Evolutionary conservation across 2,797 vertebrate genomes (phyloP).

Genomic region (Xenentodon cancila): DNA sequence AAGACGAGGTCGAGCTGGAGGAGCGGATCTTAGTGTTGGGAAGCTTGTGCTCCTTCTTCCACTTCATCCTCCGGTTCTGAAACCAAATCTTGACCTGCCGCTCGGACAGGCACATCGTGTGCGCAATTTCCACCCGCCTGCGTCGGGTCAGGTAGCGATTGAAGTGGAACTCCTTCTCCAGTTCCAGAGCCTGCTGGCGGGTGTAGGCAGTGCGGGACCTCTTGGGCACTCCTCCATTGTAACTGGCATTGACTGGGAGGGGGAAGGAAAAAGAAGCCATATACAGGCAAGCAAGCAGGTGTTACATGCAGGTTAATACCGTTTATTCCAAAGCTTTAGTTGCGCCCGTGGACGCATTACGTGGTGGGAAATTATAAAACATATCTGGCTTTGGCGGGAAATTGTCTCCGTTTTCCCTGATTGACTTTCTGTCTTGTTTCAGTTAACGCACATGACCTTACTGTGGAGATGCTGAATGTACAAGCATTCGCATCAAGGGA

Average conservation of each 20-base stretch:
- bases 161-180: constrained; percentile 99
- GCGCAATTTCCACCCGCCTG: constrained; percentile 96
- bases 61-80: constrained; percentile 99
- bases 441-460: constrained; percentile 62
- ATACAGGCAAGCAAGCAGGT: constrained; percentile 82
- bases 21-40: constrained; percentile 99
- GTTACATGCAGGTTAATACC: constrained; percentile 71
- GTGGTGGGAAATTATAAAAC: constrained; percentile 17
- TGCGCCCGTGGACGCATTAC: constrained; percentile 44
- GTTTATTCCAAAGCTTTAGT: constrained; percentile 33
- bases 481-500: constrained; percentile 73
- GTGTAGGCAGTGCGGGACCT: constrained; percentile 99
- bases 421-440: constrained; percentile 44
- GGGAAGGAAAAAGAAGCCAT: constrained; percentile 64
- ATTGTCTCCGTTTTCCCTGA: constrained; percentile 29
- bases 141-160: constrained; percentile 98
- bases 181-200: constrained; percentile 97
- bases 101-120: constrained; percentile 97
- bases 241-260: constrained; percentile 91
- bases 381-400: constrained; percentile 26
- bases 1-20: constrained; percentile 84
- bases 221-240: constrained; percentile 97
- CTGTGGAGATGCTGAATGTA: constrained; percentile 65
- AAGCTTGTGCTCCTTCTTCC: constrained; percentile 99
- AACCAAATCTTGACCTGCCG: constrained; percentile 99